Percentiles rank a stretch among this genome's conserved stretches.
These are phyloP conservation scores for Metridium senile DNA, from an alignment of 92 coral and sea anemone genomes.

Conservation along the genomic window DNA sequence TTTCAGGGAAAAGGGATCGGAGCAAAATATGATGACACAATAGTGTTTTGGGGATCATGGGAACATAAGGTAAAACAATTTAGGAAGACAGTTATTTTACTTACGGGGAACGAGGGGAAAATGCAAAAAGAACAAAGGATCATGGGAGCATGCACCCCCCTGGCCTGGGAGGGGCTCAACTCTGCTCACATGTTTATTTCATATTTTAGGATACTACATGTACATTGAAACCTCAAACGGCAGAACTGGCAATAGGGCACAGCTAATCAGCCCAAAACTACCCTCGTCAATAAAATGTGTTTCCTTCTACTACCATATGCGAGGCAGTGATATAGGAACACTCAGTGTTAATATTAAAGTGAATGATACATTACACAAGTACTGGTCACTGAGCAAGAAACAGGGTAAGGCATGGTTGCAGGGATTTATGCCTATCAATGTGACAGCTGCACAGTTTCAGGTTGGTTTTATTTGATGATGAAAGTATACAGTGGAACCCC, in stretches of 20 bases:
- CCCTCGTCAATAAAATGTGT: constrained; percentile 27
- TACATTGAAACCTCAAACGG: constrained; percentile 25
- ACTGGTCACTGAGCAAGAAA: constrained; percentile 14
- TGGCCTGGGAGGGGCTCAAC: too few relatives aligned
- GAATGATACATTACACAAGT: neutral
- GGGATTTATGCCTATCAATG: constrained; percentile 28
- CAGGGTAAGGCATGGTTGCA: constrained; percentile 24
- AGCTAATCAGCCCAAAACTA: constrained; percentile 25
- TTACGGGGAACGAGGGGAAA: too few relatives aligned
- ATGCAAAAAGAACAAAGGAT: too few relatives aligned
- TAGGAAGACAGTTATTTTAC: too few relatives aligned
- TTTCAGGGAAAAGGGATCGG: too few relatives aligned
- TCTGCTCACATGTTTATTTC: too few relatives aligned
- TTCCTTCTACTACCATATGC: constrained; percentile 37
- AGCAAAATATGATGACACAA: too few relatives aligned
- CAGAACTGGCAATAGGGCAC: constrained; percentile 17
- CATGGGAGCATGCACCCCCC: too few relatives aligned
- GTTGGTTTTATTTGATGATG: too few relatives aligned
- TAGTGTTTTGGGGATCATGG: too few relatives aligned
- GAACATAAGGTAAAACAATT: too few relatives aligned
- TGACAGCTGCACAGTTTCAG: constrained; percentile 2
- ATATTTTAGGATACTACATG: constrained; percentile 31
- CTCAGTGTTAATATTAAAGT: constrained; percentile 22
- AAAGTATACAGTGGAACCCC: too few relatives aligned
- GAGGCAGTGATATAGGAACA: constrained; percentile 31